Evolutionary conservation across 2,888 invertebrate genomes (phyloP).

Genomic region (Philereme transversata): DNA sequence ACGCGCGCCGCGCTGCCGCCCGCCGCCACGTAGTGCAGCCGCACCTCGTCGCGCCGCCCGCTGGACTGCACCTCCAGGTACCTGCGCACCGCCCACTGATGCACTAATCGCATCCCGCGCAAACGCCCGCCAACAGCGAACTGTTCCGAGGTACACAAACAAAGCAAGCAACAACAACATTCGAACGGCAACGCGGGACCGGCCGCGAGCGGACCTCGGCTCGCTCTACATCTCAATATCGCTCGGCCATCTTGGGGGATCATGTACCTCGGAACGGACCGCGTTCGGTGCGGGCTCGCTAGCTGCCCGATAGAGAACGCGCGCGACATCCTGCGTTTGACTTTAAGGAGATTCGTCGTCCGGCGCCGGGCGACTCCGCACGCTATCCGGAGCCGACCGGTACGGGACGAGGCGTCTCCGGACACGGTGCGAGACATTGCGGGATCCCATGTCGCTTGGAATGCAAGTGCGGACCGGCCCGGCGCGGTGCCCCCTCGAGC

Average conservation of each 20-base stretch:
- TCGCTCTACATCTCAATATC: slow-evolving; percentile 85
- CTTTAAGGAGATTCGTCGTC: slow-evolving; percentile 27
- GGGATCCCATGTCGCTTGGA: slow-evolving; percentile 84
- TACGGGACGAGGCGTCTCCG: slow-evolving; percentile 44
- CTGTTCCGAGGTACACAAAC: slow-evolving; percentile 84
- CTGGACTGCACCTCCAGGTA: slow-evolving; percentile 96
- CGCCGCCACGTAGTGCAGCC: slow-evolving; percentile 91
- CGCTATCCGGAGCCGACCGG: slow-evolving; percentile 49
- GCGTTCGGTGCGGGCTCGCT: slow-evolving; percentile 72
- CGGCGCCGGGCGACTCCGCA: slow-evolving; percentile 43
- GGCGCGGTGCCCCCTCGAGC: slow-evolving; percentile 63
- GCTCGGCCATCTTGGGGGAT: slow-evolving; percentile 81
- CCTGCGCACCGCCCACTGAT: slow-evolving; percentile 80
- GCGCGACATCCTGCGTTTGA: slow-evolving; percentile 53
- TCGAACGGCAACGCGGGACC: slow-evolving; percentile 62
- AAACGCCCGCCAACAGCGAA: slow-evolving; percentile 61
- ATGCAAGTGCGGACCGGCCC: slow-evolving; percentile 77
- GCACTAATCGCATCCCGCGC: slow-evolving; percentile 52
- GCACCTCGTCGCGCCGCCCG: slow-evolving; percentile 93
- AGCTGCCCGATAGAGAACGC: slow-evolving; percentile 61
- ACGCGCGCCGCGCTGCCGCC: slow-evolving; percentile 86
- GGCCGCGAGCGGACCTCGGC: slow-evolving; percentile 74
- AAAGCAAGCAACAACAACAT: slow-evolving; percentile 79
- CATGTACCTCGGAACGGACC: slow-evolving; percentile 85
- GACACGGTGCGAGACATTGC: slow-evolving; percentile 66